A percentile compares a stretch with the other conserved stretches of the same genome.
phyloP scores from a whole-genome alignment of 1,140 invertebrate genomes.

The Drosophila virilis region DNA sequence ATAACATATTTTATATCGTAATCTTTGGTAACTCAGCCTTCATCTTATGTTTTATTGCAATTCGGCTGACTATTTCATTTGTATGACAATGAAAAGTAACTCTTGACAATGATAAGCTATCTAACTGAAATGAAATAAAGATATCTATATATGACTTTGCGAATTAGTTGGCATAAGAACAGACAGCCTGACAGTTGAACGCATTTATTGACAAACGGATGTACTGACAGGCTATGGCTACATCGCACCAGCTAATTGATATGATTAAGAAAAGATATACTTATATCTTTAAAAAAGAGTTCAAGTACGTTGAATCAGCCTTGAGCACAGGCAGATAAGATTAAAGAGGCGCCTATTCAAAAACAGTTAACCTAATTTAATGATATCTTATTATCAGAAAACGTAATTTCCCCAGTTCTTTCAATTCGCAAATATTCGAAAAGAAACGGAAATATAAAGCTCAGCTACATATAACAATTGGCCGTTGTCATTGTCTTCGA shows the following conservation, averaged over 20 bases:
- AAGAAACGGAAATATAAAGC: neutral
- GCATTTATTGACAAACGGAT: neutral
- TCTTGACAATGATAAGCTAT: too few species aligned
- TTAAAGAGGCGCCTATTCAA: neutral
- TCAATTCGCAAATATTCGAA: too few species aligned
- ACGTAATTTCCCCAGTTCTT: too few species aligned
- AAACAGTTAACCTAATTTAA: neutral
- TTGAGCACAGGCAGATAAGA: neutral
- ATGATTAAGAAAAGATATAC: slow-evolving; percentile 1
- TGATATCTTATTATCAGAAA: neutral
- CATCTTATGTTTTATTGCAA: too few species aligned
- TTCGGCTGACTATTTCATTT: too few species aligned
- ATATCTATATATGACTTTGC: too few species aligned
- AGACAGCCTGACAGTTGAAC: neutral
- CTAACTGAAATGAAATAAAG: too few species aligned
- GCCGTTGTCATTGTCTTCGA: too few species aligned
- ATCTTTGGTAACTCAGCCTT: too few species aligned
- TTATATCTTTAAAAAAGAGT: neutral
- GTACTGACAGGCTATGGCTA: neutral
- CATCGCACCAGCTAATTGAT: neutral
- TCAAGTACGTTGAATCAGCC: neutral
- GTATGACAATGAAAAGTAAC: too few species aligned
- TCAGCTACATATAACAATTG: too few species aligned
- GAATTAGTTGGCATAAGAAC: neutral
- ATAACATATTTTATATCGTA: neutral